Base-by-base conservation (phyloP, 2,888 invertebrate species). In the Eledona agricola region DNA sequence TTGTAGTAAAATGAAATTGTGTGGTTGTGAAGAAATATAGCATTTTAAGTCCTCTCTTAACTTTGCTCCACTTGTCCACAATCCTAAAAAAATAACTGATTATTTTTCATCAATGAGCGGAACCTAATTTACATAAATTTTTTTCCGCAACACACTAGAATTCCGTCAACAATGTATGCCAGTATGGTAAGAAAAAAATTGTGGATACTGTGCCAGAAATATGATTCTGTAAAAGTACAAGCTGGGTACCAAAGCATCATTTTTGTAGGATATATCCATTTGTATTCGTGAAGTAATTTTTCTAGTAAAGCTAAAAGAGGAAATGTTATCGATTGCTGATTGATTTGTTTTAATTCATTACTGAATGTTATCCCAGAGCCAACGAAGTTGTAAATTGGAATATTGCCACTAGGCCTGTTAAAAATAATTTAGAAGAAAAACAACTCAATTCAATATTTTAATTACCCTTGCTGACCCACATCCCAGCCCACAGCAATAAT, bases 271-370 rank as follows among this genome's bases (percentile, higher is more conserved):
- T 5, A 25, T 2, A 11, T 9, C 25, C 25, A 25, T 25, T 25
- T 25, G 2, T 3, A 5, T 25, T 7, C 11, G 1, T 25, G 10
- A 9, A 7, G n/a, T n/a, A n/a, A n/a, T n/a, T 25, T 11, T 2
- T 4, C 9, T 5, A 15, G 11, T 31, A 13, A 13, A 5, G 31
- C 7, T 2, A 4, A 3, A 6, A 16, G 16, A n/a, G 25, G 25
- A 6, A 32, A 32, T 13, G 10, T 32, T 32, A 6, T 7, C 15
- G 7, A 16, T 32, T n/a, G n/a, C n/a, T n/a, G n/a, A n/a, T n/a
- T n/a, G n/a, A n/a, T n/a, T n/a, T n/a, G n/a, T n/a, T n/a, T n/a
- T n/a, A n/a, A n/a, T n/a, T n/a, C n/a, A n/a, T n/a, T n/a, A n/a
- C n/a, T n/a, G n/a, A n/a, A n/a, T n/a, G n/a, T n/a, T n/a, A n/a